These are phyloP conservation scores for Microplitis demolitor DNA, from an alignment of 1,140 invertebrate genomes.

Conservation along the genomic window DNA sequence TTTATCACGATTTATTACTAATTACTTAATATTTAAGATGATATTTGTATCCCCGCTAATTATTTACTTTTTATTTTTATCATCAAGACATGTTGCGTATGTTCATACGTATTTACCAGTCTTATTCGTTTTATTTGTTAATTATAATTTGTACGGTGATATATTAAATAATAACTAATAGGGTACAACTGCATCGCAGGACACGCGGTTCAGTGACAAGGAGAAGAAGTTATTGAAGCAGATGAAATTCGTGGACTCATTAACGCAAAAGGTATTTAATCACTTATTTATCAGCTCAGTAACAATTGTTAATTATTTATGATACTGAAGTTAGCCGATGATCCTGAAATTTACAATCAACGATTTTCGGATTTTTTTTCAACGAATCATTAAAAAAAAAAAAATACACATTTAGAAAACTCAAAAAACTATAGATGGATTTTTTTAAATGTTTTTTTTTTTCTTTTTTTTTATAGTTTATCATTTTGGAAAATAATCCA, in stretches of 20 bases:
- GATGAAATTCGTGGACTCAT: constrained; percentile 95
- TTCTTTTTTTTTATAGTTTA: too few relatives aligned
- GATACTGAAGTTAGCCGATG: background rate
- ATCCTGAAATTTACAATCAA: too few relatives aligned
- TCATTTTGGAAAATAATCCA: too few relatives aligned
- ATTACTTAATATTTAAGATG: background rate
- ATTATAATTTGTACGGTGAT: background rate
- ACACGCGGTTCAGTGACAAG: constrained; percentile 98
- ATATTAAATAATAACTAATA: constrained; percentile 55
- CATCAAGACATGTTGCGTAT: too few relatives aligned
- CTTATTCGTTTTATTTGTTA: background rate
- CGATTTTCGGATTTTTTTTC: too few relatives aligned
- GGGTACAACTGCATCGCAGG: constrained; percentile 98
- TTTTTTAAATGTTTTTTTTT: too few relatives aligned
- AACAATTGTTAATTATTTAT: background rate
- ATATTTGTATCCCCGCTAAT: constrained; percentile 4
- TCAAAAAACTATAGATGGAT: too few relatives aligned
- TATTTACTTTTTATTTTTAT: background rate
- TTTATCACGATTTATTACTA: constrained; percentile 10
- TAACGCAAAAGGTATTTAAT: constrained; percentile 79
- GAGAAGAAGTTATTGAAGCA: constrained; percentile 98
- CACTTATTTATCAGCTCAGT: background rate
- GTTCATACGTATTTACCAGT: background rate
- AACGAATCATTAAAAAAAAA: too few relatives aligned
- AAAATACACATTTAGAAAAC: too few relatives aligned